Evolutionary conservation across 2,113 vertebrate genomes (phyloP).

Genomic region (Alces alces): DNA sequence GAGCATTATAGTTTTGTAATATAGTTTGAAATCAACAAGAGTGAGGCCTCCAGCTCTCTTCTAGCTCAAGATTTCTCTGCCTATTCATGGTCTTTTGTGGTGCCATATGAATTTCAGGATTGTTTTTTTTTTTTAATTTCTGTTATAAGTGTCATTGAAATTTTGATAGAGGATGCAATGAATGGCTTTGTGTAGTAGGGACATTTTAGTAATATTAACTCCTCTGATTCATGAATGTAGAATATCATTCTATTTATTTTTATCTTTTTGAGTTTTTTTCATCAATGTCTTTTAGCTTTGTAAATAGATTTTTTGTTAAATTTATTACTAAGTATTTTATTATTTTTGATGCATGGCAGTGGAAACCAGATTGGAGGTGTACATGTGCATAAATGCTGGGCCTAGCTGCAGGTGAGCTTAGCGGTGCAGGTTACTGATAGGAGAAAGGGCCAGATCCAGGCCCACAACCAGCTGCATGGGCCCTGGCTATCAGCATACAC

Average conservation of each 20-base stretch:
- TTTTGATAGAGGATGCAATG: not conserved
- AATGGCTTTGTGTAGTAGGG: not conserved
- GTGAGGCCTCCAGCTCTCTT: not conserved
- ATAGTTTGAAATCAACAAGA: not conserved
- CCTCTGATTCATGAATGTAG: not conserved
- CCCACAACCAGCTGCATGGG: not conserved
- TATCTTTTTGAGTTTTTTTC: not conserved
- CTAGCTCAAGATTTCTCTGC: not conserved
- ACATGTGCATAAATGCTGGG: not conserved
- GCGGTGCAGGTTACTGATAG: not conserved
- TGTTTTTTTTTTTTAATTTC: not conserved
- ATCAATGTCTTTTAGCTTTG: not conserved
- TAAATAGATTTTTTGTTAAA: not conserved
- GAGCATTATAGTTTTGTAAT: not conserved
- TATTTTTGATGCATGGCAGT: not conserved
- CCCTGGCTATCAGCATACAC: not conserved
- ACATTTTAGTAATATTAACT: not conserved
- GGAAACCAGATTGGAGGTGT: not conserved
- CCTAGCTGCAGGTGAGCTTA: not conserved
- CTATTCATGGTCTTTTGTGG: not conserved
- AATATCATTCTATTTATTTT: not conserved
- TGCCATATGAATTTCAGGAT: not conserved
- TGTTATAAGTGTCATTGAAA: not conserved
- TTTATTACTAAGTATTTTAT: not conserved
- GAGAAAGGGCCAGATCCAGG: not conserved